phyloP scores from a whole-genome alignment of 92 coral and sea anemone genomes.

The Nematostella vectensis region DNA sequence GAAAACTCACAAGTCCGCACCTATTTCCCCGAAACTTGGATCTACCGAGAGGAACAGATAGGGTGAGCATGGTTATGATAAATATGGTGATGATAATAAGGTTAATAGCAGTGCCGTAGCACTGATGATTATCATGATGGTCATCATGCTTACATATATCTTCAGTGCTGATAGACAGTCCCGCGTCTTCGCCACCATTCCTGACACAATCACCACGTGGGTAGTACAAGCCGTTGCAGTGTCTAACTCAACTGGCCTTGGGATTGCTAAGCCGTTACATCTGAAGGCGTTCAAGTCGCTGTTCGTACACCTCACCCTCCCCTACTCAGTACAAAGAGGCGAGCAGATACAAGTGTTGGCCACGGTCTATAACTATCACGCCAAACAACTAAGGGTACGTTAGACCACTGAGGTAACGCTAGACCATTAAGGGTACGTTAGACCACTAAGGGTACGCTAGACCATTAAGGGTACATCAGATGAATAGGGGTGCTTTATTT shows the following conservation, averaged over 20 bases:
- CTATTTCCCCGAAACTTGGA: constrained; percentile 92
- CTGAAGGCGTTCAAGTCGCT: constrained; percentile 30
- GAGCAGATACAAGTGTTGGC: constrained; percentile 78
- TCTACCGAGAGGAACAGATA: constrained; percentile 61
- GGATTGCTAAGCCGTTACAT: constrained; percentile 63
- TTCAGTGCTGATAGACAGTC: constrained; percentile 43
- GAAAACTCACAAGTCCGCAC: constrained; percentile 68
- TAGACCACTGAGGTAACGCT: too few species aligned
- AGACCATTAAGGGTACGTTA: constrained; percentile 29
- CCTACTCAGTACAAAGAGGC: constrained; percentile 90
- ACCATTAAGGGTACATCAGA: constrained; percentile 27
- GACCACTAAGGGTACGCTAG: too few species aligned
- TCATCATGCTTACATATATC: too few species aligned
- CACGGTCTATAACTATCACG: constrained; percentile 68
- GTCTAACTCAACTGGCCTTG: constrained; percentile 86
- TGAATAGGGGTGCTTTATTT: not conserved
- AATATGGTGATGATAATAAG: too few species aligned
- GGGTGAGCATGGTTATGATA: constrained; percentile 40
- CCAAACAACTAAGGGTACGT: constrained; percentile 29
- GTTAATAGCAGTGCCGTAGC: too few species aligned
- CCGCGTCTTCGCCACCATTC: constrained; percentile 56
- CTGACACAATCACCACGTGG: constrained; percentile 92
- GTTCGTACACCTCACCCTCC: constrained; percentile 66
- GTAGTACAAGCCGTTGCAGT: constrained; percentile 88
- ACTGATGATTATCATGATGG: too few species aligned